Evolutionary conservation across 2,113 vertebrate species (phyloP), one percentile per base, ranked within the genome.

Genomic region (Corythornis cristatus): DNA sequence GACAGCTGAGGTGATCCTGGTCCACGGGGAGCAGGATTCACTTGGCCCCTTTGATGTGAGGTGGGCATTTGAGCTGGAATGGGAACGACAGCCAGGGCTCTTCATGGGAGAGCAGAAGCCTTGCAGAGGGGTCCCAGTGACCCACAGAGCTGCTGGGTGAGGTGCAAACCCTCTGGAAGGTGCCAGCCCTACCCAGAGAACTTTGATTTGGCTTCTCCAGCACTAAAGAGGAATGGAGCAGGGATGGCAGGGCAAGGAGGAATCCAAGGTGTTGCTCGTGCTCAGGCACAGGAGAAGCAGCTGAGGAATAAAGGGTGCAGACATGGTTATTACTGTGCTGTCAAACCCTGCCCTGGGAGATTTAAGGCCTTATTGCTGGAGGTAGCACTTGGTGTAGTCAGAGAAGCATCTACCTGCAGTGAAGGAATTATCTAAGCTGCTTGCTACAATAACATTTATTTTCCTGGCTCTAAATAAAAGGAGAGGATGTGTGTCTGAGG

Each of bases 291-390:
- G 45, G 60, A 68, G 56, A 9, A 66, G 75, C 11, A 81, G 78
- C 78, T 62, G 67, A 77, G 75, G 87, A 37, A 48, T 60, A 83
- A 95, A 82, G 92, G 72, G 31, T 60, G 40, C 46, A 50, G 85
- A 54, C 67, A 12, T 51, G 82, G 93, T 93, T 88, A 96, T 95
- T 91, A 40, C 89, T 43, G 66, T 70, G 83, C 81, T 84, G 62
- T 93, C 92, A 94, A 88, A 60, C 60, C 45, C 74, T 86, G 86
- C 74, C 88, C 88, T 21, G 54, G 71, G 90, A 88, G 83, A 93
- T 95, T 83, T 82, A 93, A 90, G 66, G 56, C 28, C 1, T 92
- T 92, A 56, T 82, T 87, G 80, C 89, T 73, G 71, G 54, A 84
- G 78, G 86, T 45, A 77, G 80, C 83, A 90, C 71, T 51, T 60